phyloP scores from a whole-genome alignment of 35 echinoderm and acorn worm species.

The Ophioderma brevispina region DNA sequence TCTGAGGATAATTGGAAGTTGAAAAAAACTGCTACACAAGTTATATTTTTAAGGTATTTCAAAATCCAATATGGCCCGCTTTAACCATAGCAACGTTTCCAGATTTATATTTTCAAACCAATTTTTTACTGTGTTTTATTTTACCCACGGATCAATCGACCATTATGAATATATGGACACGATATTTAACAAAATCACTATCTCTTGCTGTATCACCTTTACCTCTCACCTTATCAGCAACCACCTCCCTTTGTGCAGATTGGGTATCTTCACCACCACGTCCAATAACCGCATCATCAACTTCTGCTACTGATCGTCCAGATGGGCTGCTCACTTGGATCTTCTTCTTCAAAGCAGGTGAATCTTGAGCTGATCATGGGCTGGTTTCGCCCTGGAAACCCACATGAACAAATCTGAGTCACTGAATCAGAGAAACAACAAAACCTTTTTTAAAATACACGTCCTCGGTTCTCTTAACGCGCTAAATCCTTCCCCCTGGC shows the following conservation, averaged over 20 bases:
- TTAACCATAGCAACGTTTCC: too few relatives aligned
- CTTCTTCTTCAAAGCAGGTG: neutral
- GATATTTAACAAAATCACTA: neutral
- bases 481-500: too few relatives aligned
- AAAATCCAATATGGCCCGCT: too few relatives aligned
- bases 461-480: too few relatives aligned
- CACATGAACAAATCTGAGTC: constrained; percentile 41
- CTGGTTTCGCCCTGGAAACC: constrained; percentile 53
- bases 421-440: constrained; percentile 1
- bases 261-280: neutral
- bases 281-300: neutral
- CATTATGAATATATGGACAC: too few relatives aligned
- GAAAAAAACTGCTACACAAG: too few relatives aligned
- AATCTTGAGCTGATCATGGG: neutral
- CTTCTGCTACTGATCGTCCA: neutral
- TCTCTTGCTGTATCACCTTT: neutral
- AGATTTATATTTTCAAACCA: too few relatives aligned
- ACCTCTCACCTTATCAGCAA: neutral
- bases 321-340: neutral
- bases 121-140: too few relatives aligned
- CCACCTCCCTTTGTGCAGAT: neutral
- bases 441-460: neutral
- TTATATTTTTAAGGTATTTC: too few relatives aligned
- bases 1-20: too few relatives aligned
- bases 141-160: too few relatives aligned